phyloP scores from a whole-genome alignment of 2,888 invertebrate species.

The Oscheius onirici region DNA sequence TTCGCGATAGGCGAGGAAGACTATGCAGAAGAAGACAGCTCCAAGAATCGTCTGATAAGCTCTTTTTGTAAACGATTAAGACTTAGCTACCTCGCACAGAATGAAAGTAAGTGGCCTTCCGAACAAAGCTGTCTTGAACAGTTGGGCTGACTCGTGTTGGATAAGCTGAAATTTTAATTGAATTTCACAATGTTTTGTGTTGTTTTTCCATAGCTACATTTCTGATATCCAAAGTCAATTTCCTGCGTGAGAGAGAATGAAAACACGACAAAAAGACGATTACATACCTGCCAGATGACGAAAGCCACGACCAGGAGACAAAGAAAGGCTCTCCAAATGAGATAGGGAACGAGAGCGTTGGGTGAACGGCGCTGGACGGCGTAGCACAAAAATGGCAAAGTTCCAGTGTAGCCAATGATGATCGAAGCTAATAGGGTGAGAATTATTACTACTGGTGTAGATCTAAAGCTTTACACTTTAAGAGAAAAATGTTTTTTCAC shows the following conservation, averaged over 20 bases:
- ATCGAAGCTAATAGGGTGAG: constrained; percentile 23
- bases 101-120: constrained; percentile 21
- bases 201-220: no score
- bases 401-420: constrained; percentile 23
- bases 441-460: constrained; percentile 26
- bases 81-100: neutral
- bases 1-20: constrained; percentile 21
- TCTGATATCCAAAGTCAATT: no score
- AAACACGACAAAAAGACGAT: no score
- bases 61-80: neutral
- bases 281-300: constrained; percentile 31
- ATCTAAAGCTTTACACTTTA: neutral
- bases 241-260: no score
- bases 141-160: neutral
- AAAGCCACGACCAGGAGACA: constrained; percentile 18
- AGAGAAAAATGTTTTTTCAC: neutral
- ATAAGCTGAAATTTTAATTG: constrained; percentile 19
- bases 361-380: constrained; percentile 25
- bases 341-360: constrained; percentile 26
- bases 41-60: constrained; percentile 9
- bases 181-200: no score
- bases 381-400: constrained; percentile 28
- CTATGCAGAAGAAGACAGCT: constrained; percentile 15
- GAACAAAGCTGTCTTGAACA: constrained; percentile 15
- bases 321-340: constrained; percentile 29